phyloP scores from a whole-genome alignment of 2,113 vertebrate species.

The Coptodon rendalli region DNA sequence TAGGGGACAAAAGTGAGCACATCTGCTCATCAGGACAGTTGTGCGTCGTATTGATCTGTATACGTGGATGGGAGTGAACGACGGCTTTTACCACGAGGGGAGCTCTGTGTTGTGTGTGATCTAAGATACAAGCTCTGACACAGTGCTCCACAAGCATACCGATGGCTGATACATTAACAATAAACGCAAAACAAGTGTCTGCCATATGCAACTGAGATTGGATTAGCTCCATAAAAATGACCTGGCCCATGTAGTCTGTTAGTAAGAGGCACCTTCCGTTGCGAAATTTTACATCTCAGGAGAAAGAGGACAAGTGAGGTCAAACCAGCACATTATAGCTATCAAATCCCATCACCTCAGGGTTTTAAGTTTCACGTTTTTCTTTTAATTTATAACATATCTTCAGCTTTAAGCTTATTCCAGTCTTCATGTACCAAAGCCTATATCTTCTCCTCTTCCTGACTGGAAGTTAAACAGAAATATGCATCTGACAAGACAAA shows the following conservation, averaged over 20 bases:
- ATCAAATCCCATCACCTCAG: neutral
- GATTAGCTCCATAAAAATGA: neutral
- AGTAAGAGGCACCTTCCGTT: neutral
- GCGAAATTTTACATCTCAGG: neutral
- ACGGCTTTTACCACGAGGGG: conserved; percentile 13
- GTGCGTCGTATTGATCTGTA: conserved; percentile 41
- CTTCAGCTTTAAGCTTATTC: neutral
- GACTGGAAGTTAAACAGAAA: neutral
- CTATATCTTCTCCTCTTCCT: neutral
- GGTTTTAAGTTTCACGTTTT: neutral
- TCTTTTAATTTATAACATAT: neutral
- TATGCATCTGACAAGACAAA: neutral
- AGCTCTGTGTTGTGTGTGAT: neutral
- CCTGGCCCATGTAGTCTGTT: neutral
- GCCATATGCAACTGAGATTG: neutral
- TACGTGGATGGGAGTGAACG: conserved; percentile 63
- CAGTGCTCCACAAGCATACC: neutral
- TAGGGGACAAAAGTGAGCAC: neutral
- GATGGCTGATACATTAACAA: neutral
- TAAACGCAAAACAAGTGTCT: neutral
- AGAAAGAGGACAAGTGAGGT: neutral
- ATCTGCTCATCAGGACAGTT: neutral
- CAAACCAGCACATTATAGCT: neutral
- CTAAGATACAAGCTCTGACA: neutral
- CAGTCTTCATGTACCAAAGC: neutral